Conservation (phyloP, 2,888 invertebrate genomes). For the Rosalia funebris region DNA sequence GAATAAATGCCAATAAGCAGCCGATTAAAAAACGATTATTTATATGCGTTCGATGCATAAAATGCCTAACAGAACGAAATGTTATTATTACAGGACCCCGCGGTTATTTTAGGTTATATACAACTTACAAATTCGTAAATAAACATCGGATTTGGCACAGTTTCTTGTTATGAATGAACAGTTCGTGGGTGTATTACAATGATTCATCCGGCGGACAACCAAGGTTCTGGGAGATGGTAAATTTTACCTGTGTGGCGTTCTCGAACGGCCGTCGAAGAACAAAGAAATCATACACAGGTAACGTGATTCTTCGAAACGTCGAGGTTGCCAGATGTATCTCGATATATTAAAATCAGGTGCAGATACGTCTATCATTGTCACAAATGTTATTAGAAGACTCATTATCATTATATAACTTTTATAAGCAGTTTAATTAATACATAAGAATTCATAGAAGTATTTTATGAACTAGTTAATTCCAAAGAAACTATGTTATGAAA, state of each 20-base stretch:
- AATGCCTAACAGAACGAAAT: neutral
- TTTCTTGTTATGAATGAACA: conserved; percentile 44
- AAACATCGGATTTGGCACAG: conserved; percentile 39
- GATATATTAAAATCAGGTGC: too few relatives aligned
- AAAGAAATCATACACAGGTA: conserved; percentile 23
- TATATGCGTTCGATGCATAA: neutral
- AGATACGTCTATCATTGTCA: too few relatives aligned
- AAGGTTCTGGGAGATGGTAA: conserved; percentile 4
- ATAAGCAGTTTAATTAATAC: too few relatives aligned
- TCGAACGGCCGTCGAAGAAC: conserved; percentile 18
- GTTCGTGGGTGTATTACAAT: conserved; percentile 34
- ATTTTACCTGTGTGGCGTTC: conserved; percentile 20
- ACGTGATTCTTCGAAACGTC: conserved; percentile 13
- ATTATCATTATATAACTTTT: too few relatives aligned
- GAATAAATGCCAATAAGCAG: neutral
- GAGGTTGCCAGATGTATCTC: conserved; percentile 23
- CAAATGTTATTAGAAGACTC: too few relatives aligned
- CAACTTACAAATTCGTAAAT: conserved; percentile 20
- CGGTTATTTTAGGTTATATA: neutral
- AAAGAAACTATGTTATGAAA: too few relatives aligned
- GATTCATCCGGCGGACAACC: conserved; percentile 35
- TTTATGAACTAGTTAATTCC: too few relatives aligned
- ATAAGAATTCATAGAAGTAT: too few relatives aligned
- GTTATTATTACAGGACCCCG: neutral
- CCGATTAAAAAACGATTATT: neutral